phyloP scores from a whole-genome alignment of 2,113 vertebrate genomes.

The Planiliza haematocheilus region DNA sequence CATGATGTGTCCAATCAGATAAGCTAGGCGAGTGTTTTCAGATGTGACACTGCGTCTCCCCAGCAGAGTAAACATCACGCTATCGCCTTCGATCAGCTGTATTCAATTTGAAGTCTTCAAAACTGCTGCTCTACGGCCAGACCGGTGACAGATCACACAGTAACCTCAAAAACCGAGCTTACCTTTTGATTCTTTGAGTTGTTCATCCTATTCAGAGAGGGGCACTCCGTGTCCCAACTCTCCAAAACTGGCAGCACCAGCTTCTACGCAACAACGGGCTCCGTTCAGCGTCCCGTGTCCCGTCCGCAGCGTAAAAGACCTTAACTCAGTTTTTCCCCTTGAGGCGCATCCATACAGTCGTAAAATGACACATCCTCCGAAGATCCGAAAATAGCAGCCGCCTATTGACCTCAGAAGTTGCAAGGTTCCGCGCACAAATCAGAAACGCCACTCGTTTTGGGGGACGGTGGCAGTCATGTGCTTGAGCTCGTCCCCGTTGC shows the following conservation, averaged over 20 bases:
- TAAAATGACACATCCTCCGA: conserved; percentile 6
- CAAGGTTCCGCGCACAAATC: conserved; percentile 24
- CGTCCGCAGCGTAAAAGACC: conserved; percentile 47
- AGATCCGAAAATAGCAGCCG: conserved; percentile 5
- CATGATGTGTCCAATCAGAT: neutral
- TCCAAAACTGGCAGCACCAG: conserved; percentile 59
- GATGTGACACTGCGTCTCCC: neutral
- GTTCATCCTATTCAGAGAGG: conserved; percentile 73
- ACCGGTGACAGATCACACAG: neutral
- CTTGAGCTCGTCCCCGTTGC: conserved; percentile 38
- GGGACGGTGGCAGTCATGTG: conserved; percentile 56
- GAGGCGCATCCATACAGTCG: conserved; percentile 30
- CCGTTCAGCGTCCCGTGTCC: conserved; percentile 48
- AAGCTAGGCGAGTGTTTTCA: neutral
- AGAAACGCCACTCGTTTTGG: conserved; percentile 12
- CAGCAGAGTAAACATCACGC: neutral
- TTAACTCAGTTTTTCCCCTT: conserved; percentile 58
- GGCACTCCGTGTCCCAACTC: conserved; percentile 61
- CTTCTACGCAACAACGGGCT: conserved; percentile 70
- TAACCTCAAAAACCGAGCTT: conserved; percentile 49
- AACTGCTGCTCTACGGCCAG: conserved; percentile 13
- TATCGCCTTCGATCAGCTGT: conserved; percentile 3
- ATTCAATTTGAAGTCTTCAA: neutral
- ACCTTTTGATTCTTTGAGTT: conserved; percentile 77
- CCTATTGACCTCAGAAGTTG: conserved; percentile 35